Evolutionary conservation across 2,888 invertebrate species (phyloP).

Genomic region (Cataglyphis albicans): DNA sequence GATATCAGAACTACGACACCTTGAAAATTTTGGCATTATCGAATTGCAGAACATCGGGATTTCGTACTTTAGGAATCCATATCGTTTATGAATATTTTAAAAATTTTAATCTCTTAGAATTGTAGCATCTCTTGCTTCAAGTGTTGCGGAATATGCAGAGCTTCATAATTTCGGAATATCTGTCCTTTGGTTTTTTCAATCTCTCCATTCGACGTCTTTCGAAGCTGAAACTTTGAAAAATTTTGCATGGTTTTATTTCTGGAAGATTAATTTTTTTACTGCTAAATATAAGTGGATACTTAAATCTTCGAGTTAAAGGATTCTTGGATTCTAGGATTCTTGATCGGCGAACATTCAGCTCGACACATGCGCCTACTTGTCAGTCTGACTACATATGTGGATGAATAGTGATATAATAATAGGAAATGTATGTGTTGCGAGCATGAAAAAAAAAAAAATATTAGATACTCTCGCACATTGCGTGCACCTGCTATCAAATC

Average conservation of each 20-base stretch:
- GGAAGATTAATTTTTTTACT: not conserved
- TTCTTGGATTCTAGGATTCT: constrained; percentile 44
- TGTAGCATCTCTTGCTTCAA: not conserved
- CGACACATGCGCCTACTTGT: constrained; percentile 66
- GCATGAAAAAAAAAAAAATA: constrained; percentile 62
- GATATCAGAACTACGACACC: not conserved
- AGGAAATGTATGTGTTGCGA: constrained; percentile 73
- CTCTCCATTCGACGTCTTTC: not conserved
- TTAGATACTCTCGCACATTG: constrained; percentile 83
- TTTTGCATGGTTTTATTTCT: not conserved
- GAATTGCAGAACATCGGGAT: constrained; percentile 2
- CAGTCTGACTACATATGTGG: constrained; percentile 69
- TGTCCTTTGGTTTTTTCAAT: not conserved
- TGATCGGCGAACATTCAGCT: constrained; percentile 45
- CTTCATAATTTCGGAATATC: not conserved
- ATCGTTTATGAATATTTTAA: not conserved
- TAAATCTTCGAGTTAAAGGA: constrained; percentile 25
- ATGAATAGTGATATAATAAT: constrained; percentile 75
- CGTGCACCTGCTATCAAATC: constrained; percentile 78
- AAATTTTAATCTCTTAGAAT: constrained; percentile 2
- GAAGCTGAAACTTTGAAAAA: not conserved
- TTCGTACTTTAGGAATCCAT: not conserved
- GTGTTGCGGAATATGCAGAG: not conserved
- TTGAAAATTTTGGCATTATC: not conserved
- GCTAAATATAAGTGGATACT: not conserved